phyloP scores from a whole-genome alignment of 1,140 invertebrate genomes.

The Aradophagus sp. region DNA sequence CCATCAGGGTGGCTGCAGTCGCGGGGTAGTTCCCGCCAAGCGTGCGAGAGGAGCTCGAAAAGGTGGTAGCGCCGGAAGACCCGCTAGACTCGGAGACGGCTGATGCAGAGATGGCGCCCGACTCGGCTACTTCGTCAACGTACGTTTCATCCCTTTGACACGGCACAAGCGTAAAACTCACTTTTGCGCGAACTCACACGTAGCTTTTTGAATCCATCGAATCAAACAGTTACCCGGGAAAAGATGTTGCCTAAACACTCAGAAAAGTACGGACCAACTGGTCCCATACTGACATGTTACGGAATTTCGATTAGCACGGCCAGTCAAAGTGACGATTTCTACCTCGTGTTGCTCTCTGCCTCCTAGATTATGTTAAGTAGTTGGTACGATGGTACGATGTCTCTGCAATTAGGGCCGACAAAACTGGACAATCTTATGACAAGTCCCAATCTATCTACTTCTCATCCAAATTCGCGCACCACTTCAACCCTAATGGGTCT shows the following conservation, averaged over 20 bases:
- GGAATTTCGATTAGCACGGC: no score
- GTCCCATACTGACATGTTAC: constrained; percentile 7
- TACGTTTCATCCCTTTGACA: constrained; percentile 43
- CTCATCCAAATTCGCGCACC: no score
- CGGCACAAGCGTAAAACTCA: constrained; percentile 46
- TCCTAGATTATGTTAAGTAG: no score
- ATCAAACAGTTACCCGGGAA: constrained; percentile 6
- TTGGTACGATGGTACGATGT: no score
- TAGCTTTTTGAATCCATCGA: constrained; percentile 27
- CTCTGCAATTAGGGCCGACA: no score
- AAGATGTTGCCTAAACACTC: background rate
- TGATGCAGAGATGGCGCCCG: constrained; percentile 69
- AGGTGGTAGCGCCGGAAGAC: constrained; percentile 66
- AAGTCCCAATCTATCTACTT: no score
- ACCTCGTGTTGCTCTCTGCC: no score
- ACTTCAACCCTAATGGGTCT: no score
- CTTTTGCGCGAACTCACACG: constrained; percentile 51
- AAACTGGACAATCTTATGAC: no score
- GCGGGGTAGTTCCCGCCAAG: constrained; percentile 72
- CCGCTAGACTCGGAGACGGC: constrained; percentile 62
- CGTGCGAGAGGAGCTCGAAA: constrained; percentile 67
- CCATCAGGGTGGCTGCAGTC: constrained; percentile 76
- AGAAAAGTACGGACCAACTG: constrained; percentile 9
- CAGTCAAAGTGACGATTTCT: no score
- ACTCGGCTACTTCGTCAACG: constrained; percentile 47